Evolutionary conservation across 2,888 invertebrate species (phyloP).

Genomic region (Bruchidius siliquastri): DNA sequence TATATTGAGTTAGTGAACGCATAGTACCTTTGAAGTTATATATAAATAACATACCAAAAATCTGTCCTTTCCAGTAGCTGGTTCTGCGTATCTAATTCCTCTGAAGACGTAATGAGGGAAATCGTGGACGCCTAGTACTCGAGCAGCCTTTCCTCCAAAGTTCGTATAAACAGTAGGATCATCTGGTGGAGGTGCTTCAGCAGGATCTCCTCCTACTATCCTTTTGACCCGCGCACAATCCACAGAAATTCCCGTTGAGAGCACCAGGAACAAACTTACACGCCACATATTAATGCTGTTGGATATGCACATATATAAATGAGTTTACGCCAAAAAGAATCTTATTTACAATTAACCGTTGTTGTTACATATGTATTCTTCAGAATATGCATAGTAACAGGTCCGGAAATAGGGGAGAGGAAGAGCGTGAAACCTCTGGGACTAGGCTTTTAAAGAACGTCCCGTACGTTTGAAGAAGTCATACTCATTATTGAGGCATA

Average conservation of each 20-base stretch:
- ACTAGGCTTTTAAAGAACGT: too few species aligned
- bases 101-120: slow-evolving; percentile 63
- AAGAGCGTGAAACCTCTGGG: too few species aligned
- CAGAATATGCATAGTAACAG: too few species aligned
- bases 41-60: slow-evolving; percentile 49
- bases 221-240: slow-evolving; percentile 34
- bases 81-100: slow-evolving; percentile 65
- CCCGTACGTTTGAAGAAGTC: too few species aligned
- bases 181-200: slow-evolving; percentile 63
- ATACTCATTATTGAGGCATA: too few species aligned
- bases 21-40: too few species aligned
- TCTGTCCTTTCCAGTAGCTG: slow-evolving; percentile 55
- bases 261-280: neutral
- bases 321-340: too few species aligned
- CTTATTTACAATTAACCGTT: too few species aligned
- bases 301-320: too few species aligned
- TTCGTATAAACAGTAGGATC: slow-evolving; percentile 67
- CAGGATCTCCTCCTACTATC: slow-evolving; percentile 66
- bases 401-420: too few species aligned
- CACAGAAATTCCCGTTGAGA: neutral
- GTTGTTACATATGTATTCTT: too few species aligned
- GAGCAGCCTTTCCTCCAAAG: slow-evolving; percentile 58
- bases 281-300: neutral
- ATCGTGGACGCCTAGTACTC: slow-evolving; percentile 61
- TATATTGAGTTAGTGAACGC: too few species aligned